Evolutionary conservation across 2,888 invertebrate genomes (phyloP).

Genomic region (Hedychridium roseum): DNA sequence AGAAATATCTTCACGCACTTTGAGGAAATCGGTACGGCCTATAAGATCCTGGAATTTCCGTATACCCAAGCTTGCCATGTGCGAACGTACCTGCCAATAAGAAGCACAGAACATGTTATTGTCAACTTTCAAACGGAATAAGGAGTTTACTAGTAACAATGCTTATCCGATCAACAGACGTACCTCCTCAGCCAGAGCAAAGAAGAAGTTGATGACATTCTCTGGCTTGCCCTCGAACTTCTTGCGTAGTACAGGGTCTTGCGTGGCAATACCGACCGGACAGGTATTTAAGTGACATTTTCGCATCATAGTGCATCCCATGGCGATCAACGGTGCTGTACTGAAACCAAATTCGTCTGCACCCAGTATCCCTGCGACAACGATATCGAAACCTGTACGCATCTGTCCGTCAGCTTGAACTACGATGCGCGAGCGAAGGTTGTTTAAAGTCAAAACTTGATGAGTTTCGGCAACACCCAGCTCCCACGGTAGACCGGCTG

Average conservation of each 20-base stretch:
- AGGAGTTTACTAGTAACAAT: neutral
- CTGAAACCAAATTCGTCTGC: slow-evolving; percentile 99
- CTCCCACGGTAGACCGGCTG: slow-evolving; percentile 98
- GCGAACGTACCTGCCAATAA: slow-evolving; percentile 75
- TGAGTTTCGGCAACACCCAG: slow-evolving; percentile 98
- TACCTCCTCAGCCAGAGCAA: slow-evolving; percentile 97
- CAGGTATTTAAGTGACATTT: slow-evolving; percentile 99
- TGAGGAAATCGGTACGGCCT: slow-evolving; percentile 89
- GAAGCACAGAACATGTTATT: neutral
- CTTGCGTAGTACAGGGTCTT: slow-evolving; percentile 92
- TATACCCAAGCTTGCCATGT: slow-evolving; percentile 93
- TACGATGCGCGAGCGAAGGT: slow-evolving; percentile 89
- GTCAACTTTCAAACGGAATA: too few species aligned
- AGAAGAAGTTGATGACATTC: slow-evolving; percentile 96
- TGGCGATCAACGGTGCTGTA: slow-evolving; percentile 95
- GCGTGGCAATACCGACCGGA: slow-evolving; percentile 98
- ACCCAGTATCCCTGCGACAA: slow-evolving; percentile 93
- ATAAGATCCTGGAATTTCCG: slow-evolving; percentile 88
- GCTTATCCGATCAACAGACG: slow-evolving; percentile 19
- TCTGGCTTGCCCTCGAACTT: slow-evolving; percentile 98
- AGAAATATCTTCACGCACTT: slow-evolving; percentile 74
- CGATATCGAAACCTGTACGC: slow-evolving; percentile 93
- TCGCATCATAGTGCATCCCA: slow-evolving; percentile 99
- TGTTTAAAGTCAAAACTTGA: slow-evolving; percentile 93
- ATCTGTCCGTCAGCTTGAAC: slow-evolving; percentile 97